Evolutionary conservation across 2,113 vertebrate species (phyloP).

Genomic region (Ia io): DNA sequence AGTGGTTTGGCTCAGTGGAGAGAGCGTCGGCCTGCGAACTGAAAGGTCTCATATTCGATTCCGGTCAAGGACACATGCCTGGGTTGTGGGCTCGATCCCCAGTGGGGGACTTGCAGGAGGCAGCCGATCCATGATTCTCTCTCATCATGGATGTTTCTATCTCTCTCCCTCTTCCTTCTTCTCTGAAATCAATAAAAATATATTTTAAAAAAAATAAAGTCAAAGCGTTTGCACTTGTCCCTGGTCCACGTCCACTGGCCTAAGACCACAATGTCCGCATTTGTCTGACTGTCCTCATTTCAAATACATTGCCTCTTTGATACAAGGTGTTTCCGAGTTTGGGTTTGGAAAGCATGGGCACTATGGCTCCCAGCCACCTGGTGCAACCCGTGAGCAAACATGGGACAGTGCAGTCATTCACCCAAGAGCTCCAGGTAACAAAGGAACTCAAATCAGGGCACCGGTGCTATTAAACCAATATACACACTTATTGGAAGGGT

Average conservation of each 20-base stretch:
- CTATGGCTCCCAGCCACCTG: neutral
- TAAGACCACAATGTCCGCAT: neutral
- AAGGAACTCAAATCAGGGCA: neutral
- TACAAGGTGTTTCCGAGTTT: neutral
- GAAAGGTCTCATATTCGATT: too few relatives aligned
- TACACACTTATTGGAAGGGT: neutral
- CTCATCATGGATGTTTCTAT: too few relatives aligned
- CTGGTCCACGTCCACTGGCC: neutral
- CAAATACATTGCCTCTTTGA: neutral
- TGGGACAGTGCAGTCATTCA: rapidly evolving
- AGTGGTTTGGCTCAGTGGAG: too few relatives aligned
- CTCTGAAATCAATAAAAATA: too few relatives aligned
- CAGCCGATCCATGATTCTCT: too few relatives aligned
- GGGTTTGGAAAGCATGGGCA: neutral
- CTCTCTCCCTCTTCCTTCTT: too few relatives aligned
- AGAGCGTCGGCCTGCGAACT: too few relatives aligned
- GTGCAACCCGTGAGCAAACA: neutral
- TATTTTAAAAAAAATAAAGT: neutral
- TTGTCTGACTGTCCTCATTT: neutral
- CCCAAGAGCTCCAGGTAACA: neutral
- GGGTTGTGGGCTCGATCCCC: too few relatives aligned
- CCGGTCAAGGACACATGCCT: too few relatives aligned
- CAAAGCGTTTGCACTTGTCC: neutral
- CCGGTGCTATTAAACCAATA: neutral
- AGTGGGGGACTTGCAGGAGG: too few relatives aligned